These are phyloP conservation scores for Cryptotis parvus DNA, from an alignment of 2,113 vertebrate species.

Conservation along the genomic window DNA sequence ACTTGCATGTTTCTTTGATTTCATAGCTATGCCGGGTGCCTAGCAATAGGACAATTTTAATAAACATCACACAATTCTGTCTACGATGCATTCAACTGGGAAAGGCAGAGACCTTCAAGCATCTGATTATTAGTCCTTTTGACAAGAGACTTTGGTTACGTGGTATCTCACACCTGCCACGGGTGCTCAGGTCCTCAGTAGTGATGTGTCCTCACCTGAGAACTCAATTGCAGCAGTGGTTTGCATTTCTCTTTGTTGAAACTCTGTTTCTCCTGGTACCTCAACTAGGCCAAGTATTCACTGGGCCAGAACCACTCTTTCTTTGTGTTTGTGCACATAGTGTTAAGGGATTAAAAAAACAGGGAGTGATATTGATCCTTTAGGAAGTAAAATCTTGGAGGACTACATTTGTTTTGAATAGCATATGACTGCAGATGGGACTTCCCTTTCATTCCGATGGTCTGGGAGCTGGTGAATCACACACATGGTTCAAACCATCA, in stretches of 20 bases:
- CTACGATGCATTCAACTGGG: neutral
- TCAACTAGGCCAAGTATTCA: slow-evolving; percentile 54
- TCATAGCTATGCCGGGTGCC: neutral
- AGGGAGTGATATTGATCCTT: slow-evolving; percentile 48
- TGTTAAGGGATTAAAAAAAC: slow-evolving; percentile 59
- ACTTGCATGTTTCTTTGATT: slow-evolving; percentile 46
- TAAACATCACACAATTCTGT: slow-evolving; percentile 44
- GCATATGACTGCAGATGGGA: neutral
- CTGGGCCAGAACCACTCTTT: slow-evolving; percentile 62
- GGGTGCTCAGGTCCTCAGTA: neutral
- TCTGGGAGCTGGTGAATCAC: slow-evolving; percentile 24
- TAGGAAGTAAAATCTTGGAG: slow-evolving; percentile 44
- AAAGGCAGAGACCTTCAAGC: neutral
- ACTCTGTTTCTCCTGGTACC: slow-evolving; percentile 31
- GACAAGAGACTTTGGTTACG: neutral
- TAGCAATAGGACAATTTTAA: slow-evolving; percentile 57
- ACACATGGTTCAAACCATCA: neutral
- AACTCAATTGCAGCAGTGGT: neutral
- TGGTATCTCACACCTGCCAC: slow-evolving; percentile 38
- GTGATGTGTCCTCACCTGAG: neutral
- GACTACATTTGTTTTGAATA: neutral
- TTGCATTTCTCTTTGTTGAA: slow-evolving; percentile 50
- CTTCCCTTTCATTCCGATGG: slow-evolving; percentile 3
- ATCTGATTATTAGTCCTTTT: slow-evolving; percentile 1
- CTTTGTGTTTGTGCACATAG: slow-evolving; percentile 57